Evolutionary conservation across 1,140 invertebrate species (phyloP).

Genomic region (Bursaphelenchus mucronatus): DNA sequence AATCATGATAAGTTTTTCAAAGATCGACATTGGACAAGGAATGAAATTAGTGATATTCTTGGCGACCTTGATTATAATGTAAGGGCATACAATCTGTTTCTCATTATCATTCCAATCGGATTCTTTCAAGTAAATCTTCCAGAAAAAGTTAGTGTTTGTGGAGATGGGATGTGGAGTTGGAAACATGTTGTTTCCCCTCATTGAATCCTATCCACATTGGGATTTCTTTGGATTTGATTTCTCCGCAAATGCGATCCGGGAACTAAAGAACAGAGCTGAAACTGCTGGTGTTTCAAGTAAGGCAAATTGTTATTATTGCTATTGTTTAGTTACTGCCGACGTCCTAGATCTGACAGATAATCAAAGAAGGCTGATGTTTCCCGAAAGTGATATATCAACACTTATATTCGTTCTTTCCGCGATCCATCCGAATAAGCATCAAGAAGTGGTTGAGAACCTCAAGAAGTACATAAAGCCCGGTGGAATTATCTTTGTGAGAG

Average conservation of each 20-base stretch:
- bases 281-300: constrained; percentile 18
- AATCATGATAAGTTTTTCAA: constrained; percentile 77
- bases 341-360: constrained; percentile 43
- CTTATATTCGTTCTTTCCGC: constrained; percentile 77
- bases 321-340: constrained; percentile 26
- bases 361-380: constrained; percentile 46
- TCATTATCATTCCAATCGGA: neutral
- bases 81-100: neutral
- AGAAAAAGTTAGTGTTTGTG: constrained; percentile 65
- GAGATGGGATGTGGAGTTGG: constrained; percentile 96
- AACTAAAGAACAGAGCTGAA: constrained; percentile 42
- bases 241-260: constrained; percentile 68
- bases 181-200: constrained; percentile 86
- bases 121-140: constrained; percentile 30
- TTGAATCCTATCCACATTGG: constrained; percentile 72
- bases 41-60: constrained; percentile 82
- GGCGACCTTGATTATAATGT: constrained; percentile 45
- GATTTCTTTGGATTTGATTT: constrained; percentile 87
- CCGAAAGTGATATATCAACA: constrained; percentile 69
- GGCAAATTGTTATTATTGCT: constrained; percentile 28
- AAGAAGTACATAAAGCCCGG: constrained; percentile 63
- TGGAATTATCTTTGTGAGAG: constrained; percentile 30
- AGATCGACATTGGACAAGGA: constrained; percentile 90
- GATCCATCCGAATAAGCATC: constrained; percentile 76
- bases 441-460: constrained; percentile 69